Percentiles rank a stretch among this genome's conserved stretches.
Evolutionary conservation across 1,140 invertebrate genomes (phyloP).

Genomic region (Heliconius melpomene): DNA sequence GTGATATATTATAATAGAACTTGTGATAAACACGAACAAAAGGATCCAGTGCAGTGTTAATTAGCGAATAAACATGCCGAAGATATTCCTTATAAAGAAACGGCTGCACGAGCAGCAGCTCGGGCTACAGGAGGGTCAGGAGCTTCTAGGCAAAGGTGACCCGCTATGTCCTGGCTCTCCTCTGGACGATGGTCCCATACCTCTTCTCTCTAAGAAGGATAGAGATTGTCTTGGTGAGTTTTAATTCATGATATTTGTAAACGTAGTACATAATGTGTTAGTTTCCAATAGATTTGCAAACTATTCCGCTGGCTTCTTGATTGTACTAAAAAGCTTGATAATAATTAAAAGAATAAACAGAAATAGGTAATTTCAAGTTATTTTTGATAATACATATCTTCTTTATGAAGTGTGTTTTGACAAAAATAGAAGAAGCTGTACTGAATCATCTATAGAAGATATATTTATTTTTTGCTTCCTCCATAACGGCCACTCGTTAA

Average conservation of each 20-base stretch:
- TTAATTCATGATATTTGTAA: background rate
- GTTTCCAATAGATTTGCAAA: background rate
- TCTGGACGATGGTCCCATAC: conserved; percentile 81
- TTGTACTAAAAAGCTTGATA: too few species aligned
- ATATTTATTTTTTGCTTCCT: conserved; percentile 62
- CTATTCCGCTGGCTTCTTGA: too few species aligned
- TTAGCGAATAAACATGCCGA: conserved; percentile 86
- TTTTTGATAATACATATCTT: background rate
- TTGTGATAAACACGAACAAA: conserved; percentile 61
- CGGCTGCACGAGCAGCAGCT: conserved; percentile 93
- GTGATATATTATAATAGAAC: conserved; percentile 61
- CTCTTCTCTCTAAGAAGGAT: conserved; percentile 82
- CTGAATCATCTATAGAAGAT: background rate
- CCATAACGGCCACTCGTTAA: conserved; percentile 65
- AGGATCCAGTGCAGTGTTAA: conserved; percentile 72
- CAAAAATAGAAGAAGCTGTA: too few species aligned
- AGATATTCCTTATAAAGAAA: conserved; percentile 94
- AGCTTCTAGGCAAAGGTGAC: conserved; percentile 83
- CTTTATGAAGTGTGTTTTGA: background rate
- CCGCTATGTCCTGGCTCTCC: conserved; percentile 77
- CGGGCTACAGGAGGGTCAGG: conserved; percentile 89
- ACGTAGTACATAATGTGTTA: background rate
- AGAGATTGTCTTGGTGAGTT: conserved; percentile 75
- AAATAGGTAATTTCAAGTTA: background rate
- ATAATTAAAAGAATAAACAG: background rate